phyloP scores from a whole-genome alignment of 2,797 vertebrate genomes.

The Gobionotothen gibberifrons region DNA sequence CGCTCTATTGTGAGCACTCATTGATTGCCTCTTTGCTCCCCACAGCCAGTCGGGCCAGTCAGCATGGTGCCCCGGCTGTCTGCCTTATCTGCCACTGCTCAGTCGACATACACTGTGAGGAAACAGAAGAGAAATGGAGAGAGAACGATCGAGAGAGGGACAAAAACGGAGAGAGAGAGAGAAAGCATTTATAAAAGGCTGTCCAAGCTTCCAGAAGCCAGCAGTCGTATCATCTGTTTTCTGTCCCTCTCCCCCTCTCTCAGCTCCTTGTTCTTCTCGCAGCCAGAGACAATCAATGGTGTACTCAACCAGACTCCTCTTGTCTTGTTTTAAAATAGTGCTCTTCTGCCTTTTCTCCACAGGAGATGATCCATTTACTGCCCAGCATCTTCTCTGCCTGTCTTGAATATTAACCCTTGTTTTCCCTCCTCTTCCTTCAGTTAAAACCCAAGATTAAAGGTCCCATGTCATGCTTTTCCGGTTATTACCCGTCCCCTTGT shows the following conservation, averaged over 20 bases:
- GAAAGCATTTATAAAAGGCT: conserved; percentile 66
- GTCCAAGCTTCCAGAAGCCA: conserved; percentile 75
- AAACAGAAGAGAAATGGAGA: conserved; percentile 56
- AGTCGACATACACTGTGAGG: conserved; percentile 69
- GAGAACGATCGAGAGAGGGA: conserved; percentile 53
- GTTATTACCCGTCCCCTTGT: no score
- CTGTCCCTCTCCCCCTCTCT: conserved; percentile 55
- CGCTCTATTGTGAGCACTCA: conserved; percentile 87
- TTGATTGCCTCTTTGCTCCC: conserved; percentile 85
- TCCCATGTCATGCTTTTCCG: no score
- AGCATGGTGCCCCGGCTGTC: conserved; percentile 83
- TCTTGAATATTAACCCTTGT: conserved; percentile 47
- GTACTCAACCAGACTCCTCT: conserved; percentile 90
- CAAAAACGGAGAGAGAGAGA: conserved; percentile 42
- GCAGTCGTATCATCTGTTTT: conserved; percentile 78
- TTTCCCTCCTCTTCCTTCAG: conserved; percentile 8
- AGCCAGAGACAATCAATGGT: conserved; percentile 89
- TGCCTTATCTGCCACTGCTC: conserved; percentile 82
- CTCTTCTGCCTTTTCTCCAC: conserved; percentile 80
- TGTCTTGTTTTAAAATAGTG: conserved; percentile 87
- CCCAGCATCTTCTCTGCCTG: conserved; percentile 45
- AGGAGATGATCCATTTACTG: conserved; percentile 78
- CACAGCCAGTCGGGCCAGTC: conserved; percentile 81
- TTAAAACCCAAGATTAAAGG: neutral
- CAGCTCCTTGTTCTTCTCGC: conserved; percentile 76